Conservation (phyloP, 2,797 vertebrate genomes). For the Typhlichthys eigenmanni region DNA sequence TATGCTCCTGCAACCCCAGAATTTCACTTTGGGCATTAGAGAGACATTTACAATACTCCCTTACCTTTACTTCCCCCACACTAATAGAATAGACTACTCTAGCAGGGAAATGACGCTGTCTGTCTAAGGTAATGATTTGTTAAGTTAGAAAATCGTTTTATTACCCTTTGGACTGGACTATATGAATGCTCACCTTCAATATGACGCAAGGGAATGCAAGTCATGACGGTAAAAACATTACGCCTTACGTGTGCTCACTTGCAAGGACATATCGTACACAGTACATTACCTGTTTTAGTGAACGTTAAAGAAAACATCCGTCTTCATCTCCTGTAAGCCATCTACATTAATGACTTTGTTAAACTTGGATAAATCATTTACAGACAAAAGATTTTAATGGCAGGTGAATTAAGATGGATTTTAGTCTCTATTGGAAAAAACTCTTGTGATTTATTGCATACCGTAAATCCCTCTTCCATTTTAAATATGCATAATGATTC, state of each 20-base stretch:
- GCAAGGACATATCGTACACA: conserved; percentile 3
- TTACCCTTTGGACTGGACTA: too few species aligned
- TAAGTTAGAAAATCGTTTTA: too few species aligned
- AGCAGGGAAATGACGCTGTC: not conserved
- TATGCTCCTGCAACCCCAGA: too few species aligned
- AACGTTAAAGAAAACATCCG: conserved; percentile 38
- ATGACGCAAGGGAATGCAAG: too few species aligned
- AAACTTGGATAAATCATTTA: conserved; percentile 54
- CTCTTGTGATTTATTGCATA: conserved; percentile 49
- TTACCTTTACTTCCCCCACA: too few species aligned
- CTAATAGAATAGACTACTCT: not conserved
- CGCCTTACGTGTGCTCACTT: not conserved
- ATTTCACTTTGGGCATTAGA: too few species aligned
- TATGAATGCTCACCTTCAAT: too few species aligned
- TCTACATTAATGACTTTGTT: conserved; percentile 38
- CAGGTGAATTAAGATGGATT: conserved; percentile 66
- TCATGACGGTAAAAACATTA: conserved; percentile 2
- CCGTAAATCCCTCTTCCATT: conserved; percentile 48
- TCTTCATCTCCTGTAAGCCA: conserved; percentile 39
- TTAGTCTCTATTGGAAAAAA: conserved; percentile 35
- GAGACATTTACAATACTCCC: too few species aligned
- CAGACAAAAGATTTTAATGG: conserved; percentile 61
- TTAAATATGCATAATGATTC: conserved; percentile 43
- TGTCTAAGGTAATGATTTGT: not conserved
- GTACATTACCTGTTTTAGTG: conserved; percentile 25